Percentiles rank a stretch among this genome's conserved stretches.
phyloP scores from a whole-genome alignment of 92 coral and sea anemone species.

The Palythoa grandiflora region DNA sequence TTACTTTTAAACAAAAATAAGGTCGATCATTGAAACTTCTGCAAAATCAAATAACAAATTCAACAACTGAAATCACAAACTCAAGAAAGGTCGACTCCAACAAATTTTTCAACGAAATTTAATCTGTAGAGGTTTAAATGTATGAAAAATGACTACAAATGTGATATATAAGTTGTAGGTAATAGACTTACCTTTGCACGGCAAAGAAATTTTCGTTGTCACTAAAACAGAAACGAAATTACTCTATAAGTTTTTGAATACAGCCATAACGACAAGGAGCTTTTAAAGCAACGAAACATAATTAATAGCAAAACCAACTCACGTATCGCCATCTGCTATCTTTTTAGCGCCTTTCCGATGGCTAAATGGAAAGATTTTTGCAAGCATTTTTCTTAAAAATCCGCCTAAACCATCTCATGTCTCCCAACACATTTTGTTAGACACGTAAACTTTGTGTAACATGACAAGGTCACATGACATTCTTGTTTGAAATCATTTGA shows the following conservation, averaged over 20 bases:
- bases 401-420: slow-evolving; percentile 38
- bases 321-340: slow-evolving; percentile 68
- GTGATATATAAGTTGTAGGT: neutral
- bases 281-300: neutral
- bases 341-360: slow-evolving; percentile 82
- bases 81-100: neutral
- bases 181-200: slow-evolving; percentile 31
- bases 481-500: slow-evolving; percentile 56
- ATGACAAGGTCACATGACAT: slow-evolving; percentile 82
- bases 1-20: neutral
- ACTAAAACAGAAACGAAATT: slow-evolving; percentile 28
- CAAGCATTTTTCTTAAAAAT: slow-evolving; percentile 68
- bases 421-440: slow-evolving; percentile 38
- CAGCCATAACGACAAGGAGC: neutral
- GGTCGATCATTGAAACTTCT: neutral
- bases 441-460: slow-evolving; percentile 57
- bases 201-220: slow-evolving; percentile 33
- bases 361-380: slow-evolving; percentile 93
- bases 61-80: neutral
- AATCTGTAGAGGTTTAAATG: neutral
- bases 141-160: neutral
- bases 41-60: slow-evolving; percentile 3
- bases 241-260: neutral
- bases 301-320: slow-evolving; percentile 24
- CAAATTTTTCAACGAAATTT: neutral